phyloP scores from a whole-genome alignment of 1,140 invertebrate genomes.

The Matsumurasca onukii region DNA sequence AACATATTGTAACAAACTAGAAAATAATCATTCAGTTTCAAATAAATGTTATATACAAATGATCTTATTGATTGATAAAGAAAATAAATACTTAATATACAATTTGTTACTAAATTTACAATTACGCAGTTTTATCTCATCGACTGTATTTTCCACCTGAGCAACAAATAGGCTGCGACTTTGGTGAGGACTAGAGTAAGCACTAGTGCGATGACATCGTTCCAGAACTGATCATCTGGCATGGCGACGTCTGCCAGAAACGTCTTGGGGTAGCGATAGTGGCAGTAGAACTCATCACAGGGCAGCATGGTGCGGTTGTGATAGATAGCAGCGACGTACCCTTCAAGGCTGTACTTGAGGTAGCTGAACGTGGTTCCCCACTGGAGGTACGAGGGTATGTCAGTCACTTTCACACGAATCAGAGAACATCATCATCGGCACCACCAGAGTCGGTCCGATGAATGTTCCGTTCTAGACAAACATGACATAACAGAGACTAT shows the following conservation, averaged over 20 bases:
- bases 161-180: conserved; percentile 71
- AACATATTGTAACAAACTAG: not conserved
- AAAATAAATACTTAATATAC: not conserved
- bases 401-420: conserved; percentile 75
- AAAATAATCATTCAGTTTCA: not conserved
- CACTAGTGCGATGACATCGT: conserved; percentile 73
- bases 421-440: conserved; percentile 87
- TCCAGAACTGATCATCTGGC: conserved; percentile 76
- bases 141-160: conserved; percentile 74
- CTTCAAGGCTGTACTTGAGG: conserved; percentile 85
- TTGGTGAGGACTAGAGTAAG: conserved; percentile 71
- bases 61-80: too few relatives aligned
- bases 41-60: too few relatives aligned
- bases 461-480: conserved; percentile 74
- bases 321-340: conserved; percentile 77
- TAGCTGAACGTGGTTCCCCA: conserved; percentile 90
- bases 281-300: conserved; percentile 68
- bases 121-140: conserved; percentile 54
- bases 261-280: conserved; percentile 70
- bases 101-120: not conserved
- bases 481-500: too few relatives aligned
- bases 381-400: conserved; percentile 75
- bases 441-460: conserved; percentile 71
- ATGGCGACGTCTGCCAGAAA: conserved; percentile 81
- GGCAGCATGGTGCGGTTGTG: conserved; percentile 66